Evolutionary conservation across 2,888 invertebrate genomes (phyloP).

Genomic region (Platypus cylindrus): DNA sequence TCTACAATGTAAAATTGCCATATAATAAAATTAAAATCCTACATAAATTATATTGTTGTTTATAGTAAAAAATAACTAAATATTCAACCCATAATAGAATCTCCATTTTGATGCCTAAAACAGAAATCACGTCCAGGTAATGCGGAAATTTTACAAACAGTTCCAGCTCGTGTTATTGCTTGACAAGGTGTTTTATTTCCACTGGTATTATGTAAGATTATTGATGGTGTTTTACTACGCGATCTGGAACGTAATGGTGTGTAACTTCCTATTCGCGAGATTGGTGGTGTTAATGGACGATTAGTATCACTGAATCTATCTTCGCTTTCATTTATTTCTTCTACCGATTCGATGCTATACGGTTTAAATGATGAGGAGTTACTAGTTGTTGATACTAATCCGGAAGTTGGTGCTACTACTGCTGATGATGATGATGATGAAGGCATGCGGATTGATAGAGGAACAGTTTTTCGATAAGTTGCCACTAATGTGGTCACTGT

Average conservation of each 20-base stretch:
- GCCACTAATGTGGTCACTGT: constrained; percentile 14
- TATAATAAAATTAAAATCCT: too few relatives aligned
- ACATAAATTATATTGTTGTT: too few relatives aligned
- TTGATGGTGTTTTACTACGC: constrained; percentile 30
- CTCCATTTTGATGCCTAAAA: constrained; percentile 31
- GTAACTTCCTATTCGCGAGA: constrained; percentile 25
- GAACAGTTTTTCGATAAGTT: constrained; percentile 6
- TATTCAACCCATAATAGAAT: constrained; percentile 27
- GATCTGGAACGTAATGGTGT: constrained; percentile 22
- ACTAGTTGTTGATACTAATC: background rate
- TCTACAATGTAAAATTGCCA: too few relatives aligned
- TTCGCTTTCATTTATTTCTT: constrained; percentile 12
- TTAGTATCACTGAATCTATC: constrained; percentile 18
- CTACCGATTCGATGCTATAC: too few relatives aligned
- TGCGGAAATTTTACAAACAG: constrained; percentile 29
- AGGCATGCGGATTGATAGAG: constrained; percentile 13
- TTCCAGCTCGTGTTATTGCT: constrained; percentile 31
- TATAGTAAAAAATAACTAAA: background rate
- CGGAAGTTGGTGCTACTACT: constrained; percentile 2
- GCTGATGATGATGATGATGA: constrained; percentile 5
- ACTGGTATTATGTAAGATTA: constrained; percentile 20
- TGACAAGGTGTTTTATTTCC: constrained; percentile 23
- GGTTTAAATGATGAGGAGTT: constrained; percentile 2
- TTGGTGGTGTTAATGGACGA: constrained; percentile 26
- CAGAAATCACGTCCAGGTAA: constrained; percentile 31